Evolutionary conservation across 2,888 invertebrate genomes (phyloP), one percentile per base, ranked within the genome.

Genomic region (Phanerotoma sp.): DNA sequence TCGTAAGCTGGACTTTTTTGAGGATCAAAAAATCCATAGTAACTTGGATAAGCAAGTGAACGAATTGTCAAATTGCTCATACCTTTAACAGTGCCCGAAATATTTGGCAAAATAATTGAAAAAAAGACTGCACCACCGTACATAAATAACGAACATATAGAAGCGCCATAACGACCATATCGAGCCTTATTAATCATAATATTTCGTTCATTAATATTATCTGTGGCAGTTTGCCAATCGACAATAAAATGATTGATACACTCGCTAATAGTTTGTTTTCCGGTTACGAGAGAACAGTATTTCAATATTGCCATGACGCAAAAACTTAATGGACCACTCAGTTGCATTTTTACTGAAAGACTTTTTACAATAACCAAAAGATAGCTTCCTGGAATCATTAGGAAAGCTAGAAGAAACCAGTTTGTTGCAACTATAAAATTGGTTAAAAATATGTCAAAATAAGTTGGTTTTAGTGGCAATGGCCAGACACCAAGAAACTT

Each of bases 401-500:
- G 54, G 9, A 70, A 71, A 15, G 56, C 60, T 51, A 72, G 58
- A 4, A 71, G 38, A 50, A 66, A 67, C 7, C 38, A 22, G 15
- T 59, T 57, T 4, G 52, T 10, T 3, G 40, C 9, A 3, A 62
- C 55, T 6, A 0, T 35, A 4, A 55, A 5, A 5, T 10, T 7
- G 9, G 49, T 20, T 18, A 35, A 18, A 16, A 18, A 13, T 9
- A 22, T 40, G 13, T 16, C 18, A 3, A 2, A 4, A 11, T 41
- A 22, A 41, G n/a, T 22, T 6, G 25, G 22, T 4, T 41, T 25
- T 1, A 22, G 6, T 0, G 42, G 38, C 3, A 16, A 28, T 6
- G 72, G 72, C 72, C 72, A 73, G 18, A 61, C 57, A 2, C 73
- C 73, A 18, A 73, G 59, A 1, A 68, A 51, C n/a, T 63, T 64